Conservation (phyloP, 2,888 invertebrate genomes). For the Watsonalla cultraria region DNA sequence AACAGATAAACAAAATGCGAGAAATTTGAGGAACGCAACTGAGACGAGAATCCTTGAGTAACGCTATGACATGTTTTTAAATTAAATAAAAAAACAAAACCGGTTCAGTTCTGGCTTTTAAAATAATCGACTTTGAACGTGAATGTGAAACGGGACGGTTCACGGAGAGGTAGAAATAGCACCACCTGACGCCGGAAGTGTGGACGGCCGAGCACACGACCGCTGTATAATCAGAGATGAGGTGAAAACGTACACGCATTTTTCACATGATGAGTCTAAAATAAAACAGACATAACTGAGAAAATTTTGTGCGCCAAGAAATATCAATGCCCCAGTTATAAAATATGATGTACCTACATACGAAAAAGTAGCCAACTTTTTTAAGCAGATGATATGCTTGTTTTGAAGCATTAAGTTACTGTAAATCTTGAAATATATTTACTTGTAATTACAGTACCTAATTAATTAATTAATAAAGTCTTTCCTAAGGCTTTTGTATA, state of each 20-base stretch:
- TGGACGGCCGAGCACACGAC: slow-evolving; percentile 45
- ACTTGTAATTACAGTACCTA: too few relatives aligned
- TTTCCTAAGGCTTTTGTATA: background rate
- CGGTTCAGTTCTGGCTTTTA: slow-evolving; percentile 34
- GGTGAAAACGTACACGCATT: slow-evolving; percentile 25
- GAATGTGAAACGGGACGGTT: slow-evolving; percentile 52
- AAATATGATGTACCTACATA: too few relatives aligned
- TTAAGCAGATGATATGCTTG: too few relatives aligned
- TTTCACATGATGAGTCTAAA: slow-evolving; percentile 19
- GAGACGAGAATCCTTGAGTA: slow-evolving; percentile 29
- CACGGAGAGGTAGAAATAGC: slow-evolving; percentile 67
- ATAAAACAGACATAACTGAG: slow-evolving; percentile 9
- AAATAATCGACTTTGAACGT: slow-evolving; percentile 69
- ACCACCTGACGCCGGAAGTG: slow-evolving; percentile 66
- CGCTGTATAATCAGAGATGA: slow-evolving; percentile 24
- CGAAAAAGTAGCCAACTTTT: too few relatives aligned
- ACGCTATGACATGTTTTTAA: slow-evolving; percentile 14
- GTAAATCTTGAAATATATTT: too few relatives aligned
- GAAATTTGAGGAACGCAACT: slow-evolving; percentile 21
- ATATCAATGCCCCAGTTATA: too few relatives aligned
- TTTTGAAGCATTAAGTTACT: too few relatives aligned
- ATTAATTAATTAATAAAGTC: too few relatives aligned
- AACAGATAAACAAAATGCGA: slow-evolving; percentile 16
- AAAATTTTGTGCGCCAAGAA: slow-evolving; percentile 4
- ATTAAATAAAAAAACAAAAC: slow-evolving; percentile 27